These are phyloP conservation scores for Meloidogyne floridensis DNA, from an alignment of 1,140 invertebrate genomes.

Conservation along the genomic window DNA sequence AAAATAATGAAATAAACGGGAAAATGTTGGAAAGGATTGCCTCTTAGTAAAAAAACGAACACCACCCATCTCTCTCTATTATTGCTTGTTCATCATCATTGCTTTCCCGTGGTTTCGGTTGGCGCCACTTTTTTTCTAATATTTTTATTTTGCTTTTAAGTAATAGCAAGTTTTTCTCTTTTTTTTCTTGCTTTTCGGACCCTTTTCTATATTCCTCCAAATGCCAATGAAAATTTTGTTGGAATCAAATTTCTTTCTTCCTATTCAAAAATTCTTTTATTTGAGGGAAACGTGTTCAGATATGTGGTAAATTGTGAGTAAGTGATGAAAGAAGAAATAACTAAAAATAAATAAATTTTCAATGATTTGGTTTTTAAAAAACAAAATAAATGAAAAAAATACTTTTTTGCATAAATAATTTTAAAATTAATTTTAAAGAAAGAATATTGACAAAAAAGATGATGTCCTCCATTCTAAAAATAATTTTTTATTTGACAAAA, in stretches of 20 bases:
- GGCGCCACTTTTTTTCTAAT: neutral
- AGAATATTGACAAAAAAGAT: neutral
- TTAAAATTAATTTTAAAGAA: too few relatives aligned
- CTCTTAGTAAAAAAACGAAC: neutral
- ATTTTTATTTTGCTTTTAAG: neutral
- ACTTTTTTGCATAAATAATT: too few relatives aligned
- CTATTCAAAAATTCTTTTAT: neutral
- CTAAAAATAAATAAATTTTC: too few relatives aligned
- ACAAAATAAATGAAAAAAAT: neutral
- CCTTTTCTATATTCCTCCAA: neutral
- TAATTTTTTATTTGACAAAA: neutral
- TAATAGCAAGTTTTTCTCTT: neutral
- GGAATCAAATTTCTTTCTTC: neutral
- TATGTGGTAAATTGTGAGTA: neutral
- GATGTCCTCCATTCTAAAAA: neutral
- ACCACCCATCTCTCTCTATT: neutral
- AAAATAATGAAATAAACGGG: too few relatives aligned
- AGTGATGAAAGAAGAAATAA: neutral
- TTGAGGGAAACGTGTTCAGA: neutral
- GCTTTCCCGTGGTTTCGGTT: neutral
- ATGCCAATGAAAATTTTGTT: neutral
- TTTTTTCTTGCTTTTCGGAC: neutral
- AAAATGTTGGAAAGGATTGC: neutral
- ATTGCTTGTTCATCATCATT: neutral
- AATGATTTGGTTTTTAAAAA: neutral